Base-by-base conservation (phyloP, 2,888 invertebrate species). In the Tyria jacobaeae region DNA sequence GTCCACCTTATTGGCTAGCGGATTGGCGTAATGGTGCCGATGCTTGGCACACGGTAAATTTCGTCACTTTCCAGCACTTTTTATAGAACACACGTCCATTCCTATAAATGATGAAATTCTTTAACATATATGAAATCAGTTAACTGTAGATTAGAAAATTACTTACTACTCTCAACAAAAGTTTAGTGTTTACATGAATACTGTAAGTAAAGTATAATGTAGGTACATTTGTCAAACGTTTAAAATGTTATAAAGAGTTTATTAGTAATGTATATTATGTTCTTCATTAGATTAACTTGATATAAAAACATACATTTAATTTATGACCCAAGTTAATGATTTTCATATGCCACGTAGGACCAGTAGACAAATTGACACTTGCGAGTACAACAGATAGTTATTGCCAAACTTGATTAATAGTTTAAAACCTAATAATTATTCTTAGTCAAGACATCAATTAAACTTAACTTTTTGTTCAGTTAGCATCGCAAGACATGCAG, bases 1-100 rank as follows among this genome's bases (percentile, higher is more conserved):
- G 90, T 89, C 91, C 85, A 89, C 91, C 86, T 90, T 92, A 93
- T 93, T 93, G 91, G 90, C 87, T 83, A 81, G 87, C 82, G 86
- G 87, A 91, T 91, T 88, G 89, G 86, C 83, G 89, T 90, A 89
- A 92, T 90, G 83, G 86, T 85, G 87, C 83, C 89, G 86, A 88
- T 86, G 85, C 79, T 80, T 83, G 82, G 64, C 76, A 74, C 78
- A 79, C 79, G 83, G 80, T 87, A 83, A 86, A 86, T 88, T 87
- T 88, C 80, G 86, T 88, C 85, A 86, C 82, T 81, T 74, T 70
- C 66, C 39, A 48, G 37, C 67, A 75, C 63, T 68, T 72, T 31
- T 75, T 66, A 75, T 71, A 75, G 68, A 60, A 72, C 41, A 73
- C 68, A 67, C 66, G 62, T 64, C 66, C 68, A 51, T 47, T 63